Percentiles rank a stretch among this genome's conserved stretches.
phyloP scores from a whole-genome alignment of 1,140 invertebrate genomes.

The Anadara kagoshimensis region DNA sequence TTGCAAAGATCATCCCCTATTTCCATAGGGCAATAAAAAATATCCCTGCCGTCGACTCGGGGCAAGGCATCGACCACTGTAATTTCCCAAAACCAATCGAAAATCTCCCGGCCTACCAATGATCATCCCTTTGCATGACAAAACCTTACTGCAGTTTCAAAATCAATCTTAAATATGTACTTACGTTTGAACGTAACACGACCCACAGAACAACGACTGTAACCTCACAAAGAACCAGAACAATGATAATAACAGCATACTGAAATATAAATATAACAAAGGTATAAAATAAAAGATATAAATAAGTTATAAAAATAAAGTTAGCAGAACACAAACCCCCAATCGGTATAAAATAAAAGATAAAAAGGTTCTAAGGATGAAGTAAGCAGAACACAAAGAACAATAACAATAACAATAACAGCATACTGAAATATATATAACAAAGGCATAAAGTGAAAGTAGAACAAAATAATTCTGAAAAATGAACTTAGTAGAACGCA shows the following conservation, averaged over 20 bases:
- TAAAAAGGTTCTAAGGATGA: too few relatives aligned
- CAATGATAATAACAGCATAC: constrained; percentile 6
- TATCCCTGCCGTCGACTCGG: too few relatives aligned
- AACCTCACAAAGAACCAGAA: background rate
- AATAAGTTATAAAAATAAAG: background rate
- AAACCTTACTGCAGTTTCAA: background rate
- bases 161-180: background rate
- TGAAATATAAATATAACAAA: background rate
- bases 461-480: background rate
- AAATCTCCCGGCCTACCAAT: too few relatives aligned
- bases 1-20: too few relatives aligned
- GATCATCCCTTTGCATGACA: too few relatives aligned
- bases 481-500: background rate
- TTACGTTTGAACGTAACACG: constrained; percentile 7
- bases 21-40: too few relatives aligned
- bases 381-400: too few relatives aligned
- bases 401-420: background rate
- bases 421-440: constrained; percentile 5
- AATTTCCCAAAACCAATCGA: too few relatives aligned
- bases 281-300: background rate
- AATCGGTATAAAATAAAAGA: background rate
- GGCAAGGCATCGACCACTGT: too few relatives aligned
- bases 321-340: background rate
- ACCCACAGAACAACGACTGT: constrained; percentile 6
- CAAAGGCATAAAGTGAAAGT: background rate